phyloP scores from a whole-genome alignment of 2,888 invertebrate genomes.

The Sesia bembeciformis region DNA sequence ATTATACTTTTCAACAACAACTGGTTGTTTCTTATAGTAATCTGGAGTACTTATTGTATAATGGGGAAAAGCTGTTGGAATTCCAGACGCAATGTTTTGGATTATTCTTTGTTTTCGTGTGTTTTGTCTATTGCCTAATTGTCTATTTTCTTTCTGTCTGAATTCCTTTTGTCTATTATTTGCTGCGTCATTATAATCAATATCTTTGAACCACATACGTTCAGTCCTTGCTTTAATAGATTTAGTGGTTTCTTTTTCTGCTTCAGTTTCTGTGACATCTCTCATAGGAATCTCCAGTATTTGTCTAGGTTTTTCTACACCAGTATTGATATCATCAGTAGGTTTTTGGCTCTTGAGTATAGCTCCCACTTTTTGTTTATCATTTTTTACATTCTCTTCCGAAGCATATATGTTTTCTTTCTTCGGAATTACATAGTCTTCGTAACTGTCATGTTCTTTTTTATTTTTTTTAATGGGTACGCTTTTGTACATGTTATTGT shows the following conservation, averaged over 20 bases:
- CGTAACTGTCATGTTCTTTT: slow-evolving; percentile 32
- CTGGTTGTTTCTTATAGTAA: slow-evolving; percentile 32
- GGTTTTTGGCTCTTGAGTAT: not conserved
- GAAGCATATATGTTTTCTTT: slow-evolving; percentile 22
- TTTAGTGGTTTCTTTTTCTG: slow-evolving; percentile 1
- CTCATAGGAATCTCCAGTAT: not conserved
- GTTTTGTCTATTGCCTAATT: not conserved
- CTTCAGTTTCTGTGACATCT: not conserved
- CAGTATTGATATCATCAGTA: not conserved
- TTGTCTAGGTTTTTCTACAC: not conserved
- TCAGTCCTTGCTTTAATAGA: slow-evolving; percentile 28
- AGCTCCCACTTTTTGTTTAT: not conserved
- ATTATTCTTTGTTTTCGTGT: not conserved
- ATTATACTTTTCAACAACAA: slow-evolving; percentile 38
- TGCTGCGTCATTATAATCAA: not conserved
- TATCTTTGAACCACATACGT: slow-evolving; percentile 18
- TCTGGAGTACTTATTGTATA: slow-evolving; percentile 36
- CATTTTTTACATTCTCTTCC: slow-evolving; percentile 3
- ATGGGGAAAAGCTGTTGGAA: not conserved
- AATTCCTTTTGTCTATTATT: not conserved
- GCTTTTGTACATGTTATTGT: not conserved
- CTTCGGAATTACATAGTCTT: slow-evolving; percentile 37
- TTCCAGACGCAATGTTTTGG: not conserved
- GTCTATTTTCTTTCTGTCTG: not conserved
- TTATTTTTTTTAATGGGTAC: not conserved